A percentile compares a stretch with the other conserved stretches of the same genome.
phyloP scores from a whole-genome alignment of 2,888 invertebrate species.

The Lycophotia porphyrea region DNA sequence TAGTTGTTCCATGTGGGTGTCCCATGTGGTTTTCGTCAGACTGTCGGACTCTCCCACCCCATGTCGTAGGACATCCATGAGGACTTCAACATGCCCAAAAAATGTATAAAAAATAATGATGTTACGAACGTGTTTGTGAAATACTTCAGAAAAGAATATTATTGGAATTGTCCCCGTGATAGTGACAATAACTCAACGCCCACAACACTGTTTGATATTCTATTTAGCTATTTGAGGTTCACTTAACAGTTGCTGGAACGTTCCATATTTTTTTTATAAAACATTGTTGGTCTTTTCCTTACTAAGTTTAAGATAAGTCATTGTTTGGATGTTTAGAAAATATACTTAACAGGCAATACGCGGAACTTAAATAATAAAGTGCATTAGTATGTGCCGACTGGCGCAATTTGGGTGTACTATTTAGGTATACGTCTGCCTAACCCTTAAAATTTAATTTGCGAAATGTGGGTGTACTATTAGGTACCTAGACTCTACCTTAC shows the following conservation, averaged over 20 bases:
- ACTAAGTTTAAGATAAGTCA: not conserved
- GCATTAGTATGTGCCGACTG: no score
- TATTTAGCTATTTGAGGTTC: not conserved
- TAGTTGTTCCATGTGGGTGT: not conserved
- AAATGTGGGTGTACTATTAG: no score
- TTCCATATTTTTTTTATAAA: not conserved
- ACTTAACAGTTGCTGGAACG: slow-evolving; percentile 3
- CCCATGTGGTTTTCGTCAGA: not conserved
- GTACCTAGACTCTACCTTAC: no score
- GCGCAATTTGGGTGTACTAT: no score
- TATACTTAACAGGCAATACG: not conserved
- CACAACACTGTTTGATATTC: slow-evolving; percentile 22
- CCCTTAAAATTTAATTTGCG: no score
- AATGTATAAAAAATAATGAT: not conserved
- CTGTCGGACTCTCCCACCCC: not conserved
- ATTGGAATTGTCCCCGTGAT: not conserved
- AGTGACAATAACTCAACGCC: slow-evolving; percentile 21
- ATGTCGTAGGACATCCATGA: not conserved
- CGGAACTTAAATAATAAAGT: not conserved
- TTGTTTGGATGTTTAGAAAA: not conserved
- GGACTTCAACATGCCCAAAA: not conserved
- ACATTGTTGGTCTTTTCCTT: not conserved
- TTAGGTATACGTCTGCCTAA: no score
- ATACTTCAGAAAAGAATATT: not conserved
- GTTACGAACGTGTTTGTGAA: not conserved